These are phyloP conservation scores for Pristionchus fissidentatus DNA, from an alignment of 2,888 invertebrate genomes.

Conservation along the genomic window DNA sequence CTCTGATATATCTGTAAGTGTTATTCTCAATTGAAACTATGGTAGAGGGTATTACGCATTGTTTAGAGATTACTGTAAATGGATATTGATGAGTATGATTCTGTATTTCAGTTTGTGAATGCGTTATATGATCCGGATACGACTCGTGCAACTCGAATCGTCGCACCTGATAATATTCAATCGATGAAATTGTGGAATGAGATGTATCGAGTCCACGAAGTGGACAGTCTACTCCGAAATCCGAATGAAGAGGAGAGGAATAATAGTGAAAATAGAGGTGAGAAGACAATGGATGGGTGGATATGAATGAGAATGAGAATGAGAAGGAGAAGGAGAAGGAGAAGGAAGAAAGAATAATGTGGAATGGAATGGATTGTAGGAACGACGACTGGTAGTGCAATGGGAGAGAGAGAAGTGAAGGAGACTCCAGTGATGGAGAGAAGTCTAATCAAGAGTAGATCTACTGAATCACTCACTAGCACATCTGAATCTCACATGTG, in stretches of 20 bases:
- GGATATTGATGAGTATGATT: neutral
- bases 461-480: conserved; percentile 23
- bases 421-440: conserved; percentile 29
- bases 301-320: neutral
- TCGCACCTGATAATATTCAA: conserved; percentile 39
- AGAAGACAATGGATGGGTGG: neutral
- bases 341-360: no score
- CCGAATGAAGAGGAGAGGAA: neutral
- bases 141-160: neutral
- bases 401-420: neutral
- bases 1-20: conserved; percentile 28
- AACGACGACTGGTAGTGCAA: neutral
- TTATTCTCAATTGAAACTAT: neutral
- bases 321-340: neutral
- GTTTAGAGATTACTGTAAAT: neutral
- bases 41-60: no score
- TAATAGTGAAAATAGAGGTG: neutral
- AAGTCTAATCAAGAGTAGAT: conserved; percentile 39
- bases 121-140: conserved; percentile 11
- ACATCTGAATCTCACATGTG: conserved; percentile 6
- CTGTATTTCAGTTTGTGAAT: conserved; percentile 36
- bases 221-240: neutral
- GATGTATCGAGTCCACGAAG: conserved; percentile 34
- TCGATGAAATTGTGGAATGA: conserved; percentile 44
- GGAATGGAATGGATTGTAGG: no score